Evolutionary conservation across 2,797 vertebrate genomes (phyloP).

Genomic region (Monodelphis domestica): DNA sequence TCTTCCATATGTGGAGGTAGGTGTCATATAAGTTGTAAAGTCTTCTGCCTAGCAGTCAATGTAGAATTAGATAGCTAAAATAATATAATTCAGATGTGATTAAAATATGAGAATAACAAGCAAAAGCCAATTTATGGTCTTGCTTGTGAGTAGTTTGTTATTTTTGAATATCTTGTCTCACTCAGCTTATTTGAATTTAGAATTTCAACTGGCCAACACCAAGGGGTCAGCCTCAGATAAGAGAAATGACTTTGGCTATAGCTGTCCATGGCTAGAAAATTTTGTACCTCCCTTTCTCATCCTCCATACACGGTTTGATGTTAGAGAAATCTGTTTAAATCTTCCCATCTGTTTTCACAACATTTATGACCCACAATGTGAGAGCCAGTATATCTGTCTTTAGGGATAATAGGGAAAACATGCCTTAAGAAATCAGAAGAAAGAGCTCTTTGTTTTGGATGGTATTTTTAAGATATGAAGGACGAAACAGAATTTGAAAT

Average conservation of each 20-base stretch:
- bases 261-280: slow-evolving; percentile 55
- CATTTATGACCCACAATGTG: slow-evolving; percentile 53
- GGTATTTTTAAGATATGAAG: slow-evolving; percentile 41
- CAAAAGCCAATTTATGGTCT: slow-evolving; percentile 60
- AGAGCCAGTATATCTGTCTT: slow-evolving; percentile 44
- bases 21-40: slow-evolving; percentile 9
- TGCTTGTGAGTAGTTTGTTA: slow-evolving; percentile 68
- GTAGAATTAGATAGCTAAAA: slow-evolving; percentile 4
- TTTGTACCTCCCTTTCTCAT: background rate
- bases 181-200: slow-evolving; percentile 51
- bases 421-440: slow-evolving; percentile 57
- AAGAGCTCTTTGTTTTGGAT: slow-evolving; percentile 63
- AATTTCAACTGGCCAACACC: slow-evolving; percentile 17
- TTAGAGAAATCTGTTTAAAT: slow-evolving; percentile 66
- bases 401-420: slow-evolving; percentile 49
- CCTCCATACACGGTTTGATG: slow-evolving; percentile 1
- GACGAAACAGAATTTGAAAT: slow-evolving; percentile 51
- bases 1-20: too few species aligned
- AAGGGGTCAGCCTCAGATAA: slow-evolving; percentile 67
- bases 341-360: slow-evolving; percentile 66
- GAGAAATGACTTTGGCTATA: slow-evolving; percentile 27
- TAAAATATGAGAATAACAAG: slow-evolving; percentile 48
- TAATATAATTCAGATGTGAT: slow-evolving; percentile 51
- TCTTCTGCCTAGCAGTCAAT: background rate
- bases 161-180: slow-evolving; percentile 55